Evolutionary conservation across 2,113 vertebrate species (phyloP), one percentile per base, ranked within the genome.

Genomic region (Pristiophorus japonicus): DNA sequence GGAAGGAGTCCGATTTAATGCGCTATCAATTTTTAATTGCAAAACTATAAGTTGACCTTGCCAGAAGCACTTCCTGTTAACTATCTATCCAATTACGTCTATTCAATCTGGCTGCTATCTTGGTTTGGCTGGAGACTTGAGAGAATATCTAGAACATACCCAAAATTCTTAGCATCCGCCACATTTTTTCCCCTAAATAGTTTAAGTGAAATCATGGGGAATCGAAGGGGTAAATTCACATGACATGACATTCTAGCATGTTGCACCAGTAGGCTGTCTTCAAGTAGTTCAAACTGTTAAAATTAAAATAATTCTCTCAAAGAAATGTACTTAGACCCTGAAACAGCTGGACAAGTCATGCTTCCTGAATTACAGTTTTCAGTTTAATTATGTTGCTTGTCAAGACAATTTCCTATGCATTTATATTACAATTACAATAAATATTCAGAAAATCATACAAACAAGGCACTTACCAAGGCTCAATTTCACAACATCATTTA

Each of bases 401-500:
- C 6, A 16, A 65, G 38, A 55, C 38, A 93, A 63, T 90, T 90
- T 90, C 51, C 24, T 12, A 62, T 59, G 1, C 27, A 59, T n/a
- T 90, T 30, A 27, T 34, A 59, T 45, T 42, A 67, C 1, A 66
- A 27, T 27, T 42, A 42, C 20, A 67, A 30, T 38, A 66, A 66
- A 73, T 59, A 90, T 59, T 73, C 38, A 84, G 34, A 62, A 65
- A 81, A 63, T 95, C 4, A 30, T 84, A 59, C 30, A 65, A 42
- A 81, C 51, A 38, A 95, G 51, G 55, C 38, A 96, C 96, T 97
- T 38, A 97, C 97, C 97, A 91, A 98, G 96, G 65, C 97, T 98
- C 96, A 98, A 96, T 96, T 98, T 98, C 95, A 97, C 96, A 95
- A 96, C 97, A 96, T 98, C 96, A 96, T 97, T 98, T 42, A 96